These are phyloP conservation scores for Oligia strigilis DNA, from an alignment of 2,888 invertebrate species.

Conservation along the genomic window DNA sequence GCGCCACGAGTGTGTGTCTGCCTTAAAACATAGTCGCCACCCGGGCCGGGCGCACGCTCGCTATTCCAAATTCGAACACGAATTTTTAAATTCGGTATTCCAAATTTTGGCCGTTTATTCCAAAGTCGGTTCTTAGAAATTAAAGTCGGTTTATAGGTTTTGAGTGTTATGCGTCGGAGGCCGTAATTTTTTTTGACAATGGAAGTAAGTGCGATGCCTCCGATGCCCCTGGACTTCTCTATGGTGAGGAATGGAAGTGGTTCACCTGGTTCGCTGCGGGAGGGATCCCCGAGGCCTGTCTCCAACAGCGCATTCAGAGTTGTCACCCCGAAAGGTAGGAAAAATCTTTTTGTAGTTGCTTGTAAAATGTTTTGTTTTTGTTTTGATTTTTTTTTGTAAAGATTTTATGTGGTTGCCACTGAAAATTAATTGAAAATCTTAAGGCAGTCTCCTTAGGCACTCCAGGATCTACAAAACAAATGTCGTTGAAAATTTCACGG, in stretches of 20 bases:
- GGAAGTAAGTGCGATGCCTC: slow-evolving; percentile 91
- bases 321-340: slow-evolving; percentile 92
- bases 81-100: slow-evolving; percentile 69
- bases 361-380: slow-evolving; percentile 46
- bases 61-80: slow-evolving; percentile 73
- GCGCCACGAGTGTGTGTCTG: slow-evolving; percentile 78
- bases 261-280: slow-evolving; percentile 81
- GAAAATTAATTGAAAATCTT: background rate
- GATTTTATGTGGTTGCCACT: background rate
- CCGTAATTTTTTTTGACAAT: slow-evolving; percentile 81
- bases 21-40: slow-evolving; percentile 85
- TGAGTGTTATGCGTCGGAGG: slow-evolving; percentile 74
- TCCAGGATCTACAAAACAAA: background rate
- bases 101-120: slow-evolving; percentile 49
- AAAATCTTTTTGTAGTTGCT: background rate
- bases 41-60: slow-evolving; percentile 86
- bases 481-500: background rate
- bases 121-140: slow-evolving; percentile 51
- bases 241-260: slow-evolving; percentile 87
- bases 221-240: slow-evolving; percentile 93
- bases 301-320: slow-evolving; percentile 92
- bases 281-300: slow-evolving; percentile 84
- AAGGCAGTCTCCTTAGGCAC: too few relatives aligned
- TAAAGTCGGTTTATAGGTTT: slow-evolving; percentile 58
- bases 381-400: slow-evolving; percentile 30